A percentile compares a stretch with the other conserved stretches of the same genome.
phyloP scores from a whole-genome alignment of 2,113 vertebrate species.

The Corythornis madagascariensis region DNA sequence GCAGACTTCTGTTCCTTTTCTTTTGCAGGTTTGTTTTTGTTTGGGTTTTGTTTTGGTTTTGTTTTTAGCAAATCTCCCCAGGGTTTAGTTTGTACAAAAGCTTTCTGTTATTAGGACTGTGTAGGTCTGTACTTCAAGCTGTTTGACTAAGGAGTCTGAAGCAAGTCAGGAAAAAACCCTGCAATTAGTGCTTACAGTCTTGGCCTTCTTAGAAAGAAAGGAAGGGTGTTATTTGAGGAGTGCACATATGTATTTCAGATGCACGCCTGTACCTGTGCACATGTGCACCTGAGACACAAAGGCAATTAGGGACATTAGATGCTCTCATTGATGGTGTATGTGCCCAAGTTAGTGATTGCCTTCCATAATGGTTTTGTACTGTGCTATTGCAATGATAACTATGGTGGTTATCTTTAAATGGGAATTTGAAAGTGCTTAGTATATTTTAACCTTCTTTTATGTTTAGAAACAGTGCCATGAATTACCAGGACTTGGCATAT shows the following conservation, averaged over 20 bases:
- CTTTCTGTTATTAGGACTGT: neutral
- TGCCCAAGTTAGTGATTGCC: neutral
- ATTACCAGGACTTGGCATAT: neutral
- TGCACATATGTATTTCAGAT: fast-evolving
- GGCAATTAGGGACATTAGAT: neutral
- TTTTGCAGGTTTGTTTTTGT: neutral
- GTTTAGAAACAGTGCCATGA: neutral
- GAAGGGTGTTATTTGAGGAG: neutral
- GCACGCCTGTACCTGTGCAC: neutral
- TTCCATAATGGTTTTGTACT: neutral
- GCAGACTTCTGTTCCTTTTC: neutral
- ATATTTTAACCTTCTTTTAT: neutral
- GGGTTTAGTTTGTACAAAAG: neutral
- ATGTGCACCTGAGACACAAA: neutral
- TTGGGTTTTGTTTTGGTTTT: too few relatives aligned
- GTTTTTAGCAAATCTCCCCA: neutral
- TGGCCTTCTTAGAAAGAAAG: neutral
- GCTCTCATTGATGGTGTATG: neutral
- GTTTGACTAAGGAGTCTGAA: neutral
- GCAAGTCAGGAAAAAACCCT: neutral
- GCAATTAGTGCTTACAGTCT: neutral
- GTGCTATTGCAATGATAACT: neutral
- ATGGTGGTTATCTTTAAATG: neutral
- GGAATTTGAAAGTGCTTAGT: neutral
- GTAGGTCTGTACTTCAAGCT: neutral